Percentiles rank a stretch among this genome's conserved stretches.
phyloP scores from a whole-genome alignment of 1,140 invertebrate species.

The Mycetomoellerius zeteki region DNA sequence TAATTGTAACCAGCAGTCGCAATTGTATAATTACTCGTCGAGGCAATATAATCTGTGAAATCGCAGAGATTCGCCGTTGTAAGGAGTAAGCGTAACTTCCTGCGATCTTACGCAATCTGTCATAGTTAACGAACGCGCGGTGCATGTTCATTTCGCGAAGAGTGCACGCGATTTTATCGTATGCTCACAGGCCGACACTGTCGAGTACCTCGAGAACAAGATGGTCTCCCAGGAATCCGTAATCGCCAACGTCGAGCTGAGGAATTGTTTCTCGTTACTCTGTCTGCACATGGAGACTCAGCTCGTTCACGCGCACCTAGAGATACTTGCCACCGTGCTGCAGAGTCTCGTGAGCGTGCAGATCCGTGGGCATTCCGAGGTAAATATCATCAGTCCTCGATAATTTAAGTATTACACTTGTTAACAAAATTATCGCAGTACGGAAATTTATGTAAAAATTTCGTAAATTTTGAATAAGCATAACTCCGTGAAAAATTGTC shows the following conservation, averaged over 20 bases:
- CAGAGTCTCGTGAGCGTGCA: conserved; percentile 89
- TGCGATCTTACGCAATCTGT: conserved; percentile 61
- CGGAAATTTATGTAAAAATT: too few relatives aligned
- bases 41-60: not conserved
- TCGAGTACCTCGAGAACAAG: conserved; percentile 90
- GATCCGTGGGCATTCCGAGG: conserved; percentile 89
- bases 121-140: conserved; percentile 27
- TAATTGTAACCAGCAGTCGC: conserved; percentile 27
- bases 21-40: conserved; percentile 36
- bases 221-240: conserved; percentile 91
- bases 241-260: conserved; percentile 90
- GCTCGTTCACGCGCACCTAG: conserved; percentile 90
- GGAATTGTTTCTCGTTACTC: conserved; percentile 91
- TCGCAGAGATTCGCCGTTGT: not conserved
- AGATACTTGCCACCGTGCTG: conserved; percentile 89
- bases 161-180: conserved; percentile 9
- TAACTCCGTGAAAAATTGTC: too few relatives aligned
- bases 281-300: conserved; percentile 92
- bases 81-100: conserved; percentile 36
- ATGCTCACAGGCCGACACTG: conserved; percentile 88
- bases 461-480: too few relatives aligned
- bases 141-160: not conserved
- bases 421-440: too few relatives aligned
- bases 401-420: not conserved
- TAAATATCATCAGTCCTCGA: conserved; percentile 76